A percentile compares a stretch with the other conserved stretches of the same genome.
Conservation (phyloP, 2,888 invertebrate genomes). For the Drosophila anceps region DNA sequence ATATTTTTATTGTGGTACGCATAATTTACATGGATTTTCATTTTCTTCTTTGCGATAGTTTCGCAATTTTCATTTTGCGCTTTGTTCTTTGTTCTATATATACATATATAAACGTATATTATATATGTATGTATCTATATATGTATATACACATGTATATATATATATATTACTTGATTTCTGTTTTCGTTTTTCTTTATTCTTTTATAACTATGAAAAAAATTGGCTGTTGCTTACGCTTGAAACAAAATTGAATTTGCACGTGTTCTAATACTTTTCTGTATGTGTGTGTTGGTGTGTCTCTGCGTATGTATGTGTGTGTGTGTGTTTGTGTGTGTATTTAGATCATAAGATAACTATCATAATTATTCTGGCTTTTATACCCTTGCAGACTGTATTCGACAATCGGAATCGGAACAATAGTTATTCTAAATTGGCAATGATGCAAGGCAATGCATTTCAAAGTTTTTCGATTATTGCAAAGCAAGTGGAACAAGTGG, state of each 20-base stretch:
- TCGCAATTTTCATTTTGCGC: constrained; percentile 36
- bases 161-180: constrained; percentile 20
- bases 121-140: neutral
- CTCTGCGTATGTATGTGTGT: constrained; percentile 12
- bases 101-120: neutral
- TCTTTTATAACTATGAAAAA: constrained; percentile 45
- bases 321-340: constrained; percentile 16
- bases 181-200: constrained; percentile 16
- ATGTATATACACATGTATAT: neutral
- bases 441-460: neutral
- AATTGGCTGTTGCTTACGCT: constrained; percentile 39
- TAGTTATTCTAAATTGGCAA: no score
- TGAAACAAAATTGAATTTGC: constrained; percentile 53
- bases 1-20: constrained; percentile 68
- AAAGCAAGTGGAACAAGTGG: neutral
- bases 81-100: neutral
- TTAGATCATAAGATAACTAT: constrained; percentile 27
- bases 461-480: no score
- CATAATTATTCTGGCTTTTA: constrained; percentile 15
- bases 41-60: constrained; percentile 35
- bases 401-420: neutral
- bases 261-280: constrained; percentile 53
- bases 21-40: constrained; percentile 70
- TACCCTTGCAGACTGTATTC: constrained; percentile 30
- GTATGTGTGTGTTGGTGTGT: constrained; percentile 19